Percentiles rank a stretch among this genome's conserved stretches.
Conservation (phyloP, 2,888 invertebrate genomes). For the Argyra leucocephala region DNA sequence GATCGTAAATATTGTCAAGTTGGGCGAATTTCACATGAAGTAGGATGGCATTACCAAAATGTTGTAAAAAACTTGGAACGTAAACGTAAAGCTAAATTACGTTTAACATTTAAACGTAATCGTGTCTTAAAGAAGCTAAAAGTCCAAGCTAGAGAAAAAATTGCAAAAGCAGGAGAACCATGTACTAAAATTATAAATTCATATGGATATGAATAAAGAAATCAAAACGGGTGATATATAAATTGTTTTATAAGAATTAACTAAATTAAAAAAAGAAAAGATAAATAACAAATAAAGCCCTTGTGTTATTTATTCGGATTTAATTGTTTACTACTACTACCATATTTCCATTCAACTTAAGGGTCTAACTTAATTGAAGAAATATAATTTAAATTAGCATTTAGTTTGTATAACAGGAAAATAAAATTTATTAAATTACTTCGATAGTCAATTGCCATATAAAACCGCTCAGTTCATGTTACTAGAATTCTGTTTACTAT, state of each 20-base stretch:
- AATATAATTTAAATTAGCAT: no score
- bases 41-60: constrained; percentile 98
- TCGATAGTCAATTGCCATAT: no score
- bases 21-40: constrained; percentile 93
- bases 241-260: constrained; percentile 25
- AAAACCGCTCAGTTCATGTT: no score
- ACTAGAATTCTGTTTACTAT: no score
- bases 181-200: constrained; percentile 81
- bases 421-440: no score
- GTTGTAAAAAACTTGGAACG: constrained; percentile 92
- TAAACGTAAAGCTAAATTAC: constrained; percentile 78
- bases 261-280: constrained; percentile 23
- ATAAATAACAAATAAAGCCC: no score
- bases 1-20: constrained; percentile 95
- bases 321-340: no score
- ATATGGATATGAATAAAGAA: constrained; percentile 62
- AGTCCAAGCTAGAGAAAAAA: constrained; percentile 70
- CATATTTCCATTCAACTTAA: no score
- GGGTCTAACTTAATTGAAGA: no score
- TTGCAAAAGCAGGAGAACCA: constrained; percentile 68
- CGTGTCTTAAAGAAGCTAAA: constrained; percentile 67
- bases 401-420: no score
- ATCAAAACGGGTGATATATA: constrained; percentile 20
- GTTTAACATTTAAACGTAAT: constrained; percentile 41
- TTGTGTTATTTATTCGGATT: no score